These are phyloP conservation scores for Helleia helle DNA, from an alignment of 2,888 invertebrate genomes.

Conservation along the genomic window DNA sequence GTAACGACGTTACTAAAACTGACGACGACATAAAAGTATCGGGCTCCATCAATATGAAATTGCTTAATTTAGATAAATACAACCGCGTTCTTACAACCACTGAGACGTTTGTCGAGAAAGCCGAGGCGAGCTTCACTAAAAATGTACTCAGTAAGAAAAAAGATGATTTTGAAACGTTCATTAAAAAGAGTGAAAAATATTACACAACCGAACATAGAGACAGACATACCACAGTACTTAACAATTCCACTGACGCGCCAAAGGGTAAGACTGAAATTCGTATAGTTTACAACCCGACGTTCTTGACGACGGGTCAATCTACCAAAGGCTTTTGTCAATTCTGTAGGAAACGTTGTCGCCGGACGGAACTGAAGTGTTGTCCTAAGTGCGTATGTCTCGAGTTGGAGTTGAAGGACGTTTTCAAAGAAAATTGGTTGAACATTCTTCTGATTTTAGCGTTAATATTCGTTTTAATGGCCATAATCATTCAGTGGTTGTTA, in stretches of 20 bases:
- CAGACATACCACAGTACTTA: slow-evolving; percentile 40
- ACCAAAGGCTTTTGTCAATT: slow-evolving; percentile 45
- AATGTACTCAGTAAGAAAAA: slow-evolving; percentile 36
- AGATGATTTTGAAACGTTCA: slow-evolving; percentile 56
- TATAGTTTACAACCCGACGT: slow-evolving; percentile 65
- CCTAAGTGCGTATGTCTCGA: slow-evolving; percentile 49
- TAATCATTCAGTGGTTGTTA: slow-evolving; percentile 48
- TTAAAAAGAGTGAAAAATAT: slow-evolving; percentile 63
- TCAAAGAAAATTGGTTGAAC: slow-evolving; percentile 62
- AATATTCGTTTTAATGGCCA: slow-evolving; percentile 43
- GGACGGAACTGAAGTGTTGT: slow-evolving; percentile 52
- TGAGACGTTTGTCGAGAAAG: slow-evolving; percentile 50
- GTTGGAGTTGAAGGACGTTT: slow-evolving; percentile 40
- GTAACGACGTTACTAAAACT: slow-evolving; percentile 51
- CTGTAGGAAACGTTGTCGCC: slow-evolving; percentile 47
- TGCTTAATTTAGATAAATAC: slow-evolving; percentile 53
- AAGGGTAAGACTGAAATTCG: slow-evolving; percentile 54
- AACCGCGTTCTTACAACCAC: slow-evolving; percentile 58
- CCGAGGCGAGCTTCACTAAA: slow-evolving; percentile 57
- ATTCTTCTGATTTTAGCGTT: slow-evolving; percentile 46
- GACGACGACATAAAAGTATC: slow-evolving; percentile 53
- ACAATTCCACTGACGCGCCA: slow-evolving; percentile 25
- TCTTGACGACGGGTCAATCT: slow-evolving; percentile 34
- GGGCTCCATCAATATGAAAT: slow-evolving; percentile 56
- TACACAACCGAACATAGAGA: slow-evolving; percentile 50